phyloP scores from a whole-genome alignment of 2,797 vertebrate species.

The Falco concolor region DNA sequence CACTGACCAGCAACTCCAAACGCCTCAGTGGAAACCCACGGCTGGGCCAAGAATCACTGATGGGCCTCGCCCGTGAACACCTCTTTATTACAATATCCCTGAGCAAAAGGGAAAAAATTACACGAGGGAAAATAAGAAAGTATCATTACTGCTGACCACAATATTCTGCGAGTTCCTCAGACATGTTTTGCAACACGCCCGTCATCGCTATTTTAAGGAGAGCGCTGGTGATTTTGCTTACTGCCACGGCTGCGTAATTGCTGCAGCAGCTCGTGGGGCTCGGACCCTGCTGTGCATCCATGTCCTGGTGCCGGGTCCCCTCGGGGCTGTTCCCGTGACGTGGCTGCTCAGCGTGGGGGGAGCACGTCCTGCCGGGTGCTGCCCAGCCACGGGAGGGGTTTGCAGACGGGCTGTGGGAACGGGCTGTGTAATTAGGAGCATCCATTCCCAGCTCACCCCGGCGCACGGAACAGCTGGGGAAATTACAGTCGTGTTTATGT shows the following conservation, averaged over 20 bases:
- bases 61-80: neutral
- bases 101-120: neutral
- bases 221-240: neutral
- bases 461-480: neutral
- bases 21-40: rapidly evolving
- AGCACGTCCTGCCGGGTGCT: neutral
- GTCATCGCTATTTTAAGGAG: neutral
- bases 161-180: neutral
- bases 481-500: neutral
- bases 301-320: neutral
- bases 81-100: neutral
- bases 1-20: neutral
- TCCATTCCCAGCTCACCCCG: neutral
- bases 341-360: neutral
- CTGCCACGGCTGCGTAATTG: rapidly evolving
- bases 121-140: neutral
- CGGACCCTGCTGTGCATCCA: rapidly evolving
- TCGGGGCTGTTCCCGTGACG: neutral
- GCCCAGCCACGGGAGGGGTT: neutral
- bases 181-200: neutral
- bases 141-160: neutral
- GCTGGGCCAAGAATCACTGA: neutral
- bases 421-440: neutral
- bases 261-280: neutral
- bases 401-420: neutral